These are phyloP conservation scores for Tineola bisselliella DNA, from an alignment of 2,888 invertebrate species.

Conservation along the genomic window DNA sequence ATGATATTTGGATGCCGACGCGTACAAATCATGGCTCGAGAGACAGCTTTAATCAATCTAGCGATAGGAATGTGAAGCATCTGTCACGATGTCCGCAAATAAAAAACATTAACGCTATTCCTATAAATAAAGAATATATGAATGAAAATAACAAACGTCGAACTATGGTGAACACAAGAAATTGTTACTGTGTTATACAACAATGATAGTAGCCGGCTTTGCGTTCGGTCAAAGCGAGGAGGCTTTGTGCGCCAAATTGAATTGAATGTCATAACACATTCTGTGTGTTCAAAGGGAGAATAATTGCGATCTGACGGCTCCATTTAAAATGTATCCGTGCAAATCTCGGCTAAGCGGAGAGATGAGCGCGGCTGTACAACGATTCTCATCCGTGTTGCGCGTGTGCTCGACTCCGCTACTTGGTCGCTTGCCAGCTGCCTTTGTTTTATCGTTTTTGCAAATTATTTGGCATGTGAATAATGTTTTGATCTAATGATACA, in stretches of 20 bases:
- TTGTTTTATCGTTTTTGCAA: conserved; percentile 57
- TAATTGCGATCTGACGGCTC: conserved; percentile 60
- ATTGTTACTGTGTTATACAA: background rate
- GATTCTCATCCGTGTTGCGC: conserved; percentile 22
- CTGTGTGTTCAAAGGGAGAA: conserved; percentile 59
- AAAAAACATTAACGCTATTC: background rate
- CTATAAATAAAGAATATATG: background rate
- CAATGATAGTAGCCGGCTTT: background rate
- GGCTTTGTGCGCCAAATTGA: conserved; percentile 50
- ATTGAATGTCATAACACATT: conserved; percentile 61
- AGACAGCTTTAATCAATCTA: conserved; percentile 30
- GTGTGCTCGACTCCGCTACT: conserved; percentile 33
- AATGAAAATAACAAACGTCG: background rate
- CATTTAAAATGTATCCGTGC: conserved; percentile 61
- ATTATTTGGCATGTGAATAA: conserved; percentile 61
- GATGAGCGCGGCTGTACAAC: conserved; percentile 1
- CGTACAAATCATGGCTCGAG: conserved; percentile 22
- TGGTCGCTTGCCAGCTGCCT: conserved; percentile 60
- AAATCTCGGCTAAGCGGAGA: conserved; percentile 46
- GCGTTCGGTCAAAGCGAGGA: background rate
- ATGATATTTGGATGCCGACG: conserved; percentile 39
- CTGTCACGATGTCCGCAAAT: conserved; percentile 21
- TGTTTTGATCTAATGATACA: conserved; percentile 60
- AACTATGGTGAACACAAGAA: background rate
- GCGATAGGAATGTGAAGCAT: conserved; percentile 30